A percentile compares a stretch with the other conserved stretches of the same genome.
phyloP scores from a whole-genome alignment of 53 echinoderm and acorn worm genomes.

The Glandiceps talaboti region DNA sequence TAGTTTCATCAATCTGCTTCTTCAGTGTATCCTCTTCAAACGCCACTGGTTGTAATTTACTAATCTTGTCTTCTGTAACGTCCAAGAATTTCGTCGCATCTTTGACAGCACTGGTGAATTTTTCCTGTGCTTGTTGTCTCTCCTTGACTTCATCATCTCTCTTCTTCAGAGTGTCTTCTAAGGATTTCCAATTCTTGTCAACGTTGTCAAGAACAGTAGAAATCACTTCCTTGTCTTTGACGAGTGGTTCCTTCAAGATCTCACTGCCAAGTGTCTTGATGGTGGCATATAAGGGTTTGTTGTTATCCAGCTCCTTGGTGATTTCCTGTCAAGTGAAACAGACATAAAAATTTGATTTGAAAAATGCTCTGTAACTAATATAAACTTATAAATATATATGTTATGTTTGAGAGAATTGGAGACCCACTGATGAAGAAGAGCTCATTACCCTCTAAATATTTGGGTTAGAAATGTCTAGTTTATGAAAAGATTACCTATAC shows the following conservation, averaged over 20 bases:
- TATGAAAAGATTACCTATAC: no score
- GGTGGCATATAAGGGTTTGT: slow-evolving; percentile 55
- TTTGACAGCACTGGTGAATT: slow-evolving; percentile 55
- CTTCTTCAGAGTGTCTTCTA: slow-evolving; percentile 61
- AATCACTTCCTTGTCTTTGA: slow-evolving; percentile 66
- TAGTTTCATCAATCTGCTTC: slow-evolving; percentile 77
- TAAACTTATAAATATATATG: no score
- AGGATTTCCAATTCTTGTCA: slow-evolving; percentile 64
- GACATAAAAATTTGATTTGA: background rate
- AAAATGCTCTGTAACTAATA: no score
- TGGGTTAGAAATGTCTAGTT: no score
- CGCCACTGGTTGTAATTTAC: slow-evolving; percentile 56
- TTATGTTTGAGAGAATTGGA: no score
- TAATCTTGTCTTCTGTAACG: slow-evolving; percentile 54
- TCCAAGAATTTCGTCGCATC: slow-evolving; percentile 81
- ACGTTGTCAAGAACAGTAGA: slow-evolving; percentile 62
- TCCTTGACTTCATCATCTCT: slow-evolving; percentile 66
- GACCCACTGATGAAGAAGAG: no score
- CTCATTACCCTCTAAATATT: no score
- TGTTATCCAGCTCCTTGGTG: slow-evolving; percentile 60
- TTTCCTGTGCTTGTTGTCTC: slow-evolving; percentile 35
- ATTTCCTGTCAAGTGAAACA: slow-evolving; percentile 33
- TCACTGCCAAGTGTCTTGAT: slow-evolving; percentile 69
- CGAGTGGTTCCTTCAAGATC: slow-evolving; percentile 56
- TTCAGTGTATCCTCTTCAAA: slow-evolving; percentile 64